phyloP scores from a whole-genome alignment of 2,888 invertebrate species.

The Scaptomyza polygonia region DNA sequence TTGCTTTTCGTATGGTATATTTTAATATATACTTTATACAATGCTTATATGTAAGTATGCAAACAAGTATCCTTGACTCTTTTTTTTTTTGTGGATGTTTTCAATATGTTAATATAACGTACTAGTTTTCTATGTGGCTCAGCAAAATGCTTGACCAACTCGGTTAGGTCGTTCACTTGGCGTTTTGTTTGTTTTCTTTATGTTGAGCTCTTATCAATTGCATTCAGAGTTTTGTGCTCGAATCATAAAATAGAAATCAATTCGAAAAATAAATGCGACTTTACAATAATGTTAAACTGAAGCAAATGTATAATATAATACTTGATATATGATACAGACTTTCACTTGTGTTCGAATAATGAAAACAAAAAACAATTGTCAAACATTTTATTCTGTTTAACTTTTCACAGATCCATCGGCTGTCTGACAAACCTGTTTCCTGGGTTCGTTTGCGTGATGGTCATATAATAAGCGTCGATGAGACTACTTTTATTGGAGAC shows the following conservation, averaged over 20 bases:
- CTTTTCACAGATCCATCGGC: slow-evolving; percentile 75
- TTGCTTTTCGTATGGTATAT: slow-evolving; percentile 9
- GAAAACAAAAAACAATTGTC: too few relatives aligned
- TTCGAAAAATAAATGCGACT: too few relatives aligned
- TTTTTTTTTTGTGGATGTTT: slow-evolving; percentile 11
- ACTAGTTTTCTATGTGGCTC: slow-evolving; percentile 40
- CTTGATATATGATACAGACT: too few relatives aligned
- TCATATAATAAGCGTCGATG: slow-evolving; percentile 94
- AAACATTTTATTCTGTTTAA: too few relatives aligned
- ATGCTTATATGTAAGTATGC: slow-evolving; percentile 41
- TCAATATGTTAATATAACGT: slow-evolving; percentile 58
- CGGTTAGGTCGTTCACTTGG: not conserved
- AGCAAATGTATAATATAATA: too few relatives aligned
- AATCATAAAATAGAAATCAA: too few relatives aligned
- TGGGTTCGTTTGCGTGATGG: slow-evolving; percentile 95
- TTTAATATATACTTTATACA: slow-evolving; percentile 10
- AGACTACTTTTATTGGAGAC: slow-evolving; percentile 93
- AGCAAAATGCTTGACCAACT: slow-evolving; percentile 8
- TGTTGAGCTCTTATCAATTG: not conserved
- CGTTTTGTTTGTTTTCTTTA: not conserved
- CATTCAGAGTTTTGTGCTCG: not conserved
- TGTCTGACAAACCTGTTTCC: slow-evolving; percentile 90
- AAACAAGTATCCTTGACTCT: slow-evolving; percentile 24
- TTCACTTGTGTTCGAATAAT: too few relatives aligned
- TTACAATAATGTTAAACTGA: too few relatives aligned